phyloP scores from a whole-genome alignment of 1,140 invertebrate genomes.

The Heliothis virescens region DNA sequence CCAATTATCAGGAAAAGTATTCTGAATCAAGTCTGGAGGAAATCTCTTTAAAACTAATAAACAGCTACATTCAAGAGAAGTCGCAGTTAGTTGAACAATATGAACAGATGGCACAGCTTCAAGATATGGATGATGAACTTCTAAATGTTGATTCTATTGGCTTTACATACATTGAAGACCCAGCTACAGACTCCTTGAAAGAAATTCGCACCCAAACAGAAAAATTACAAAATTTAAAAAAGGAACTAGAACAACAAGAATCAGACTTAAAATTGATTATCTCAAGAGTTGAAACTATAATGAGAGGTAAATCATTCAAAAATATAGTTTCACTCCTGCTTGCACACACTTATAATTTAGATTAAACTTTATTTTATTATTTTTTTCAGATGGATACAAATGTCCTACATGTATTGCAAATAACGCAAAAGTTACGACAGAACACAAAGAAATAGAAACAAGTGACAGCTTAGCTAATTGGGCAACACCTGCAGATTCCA shows the following conservation, averaged over 20 bases:
- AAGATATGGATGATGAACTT: constrained; percentile 84
- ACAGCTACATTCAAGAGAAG: constrained; percentile 89
- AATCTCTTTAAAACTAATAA: constrained; percentile 90
- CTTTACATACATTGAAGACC: constrained; percentile 89
- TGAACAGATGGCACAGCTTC: constrained; percentile 88
- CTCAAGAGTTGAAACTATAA: constrained; percentile 72
- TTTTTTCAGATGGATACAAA: constrained; percentile 77
- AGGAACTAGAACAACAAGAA: constrained; percentile 88
- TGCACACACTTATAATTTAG: not conserved
- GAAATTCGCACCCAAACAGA: constrained; percentile 89
- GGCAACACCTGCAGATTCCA: constrained; percentile 73
- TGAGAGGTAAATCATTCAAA: constrained; percentile 62
- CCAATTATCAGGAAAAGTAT: constrained; percentile 82
- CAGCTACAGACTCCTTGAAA: constrained; percentile 87
- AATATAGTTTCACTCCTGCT: not conserved
- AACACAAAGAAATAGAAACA: constrained; percentile 81
- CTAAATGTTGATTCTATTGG: constrained; percentile 88
- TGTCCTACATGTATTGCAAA: constrained; percentile 74
- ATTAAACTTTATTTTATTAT: constrained; percentile 38
- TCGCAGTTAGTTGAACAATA: constrained; percentile 89
- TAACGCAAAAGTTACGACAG: constrained; percentile 68
- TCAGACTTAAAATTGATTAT: constrained; percentile 86
- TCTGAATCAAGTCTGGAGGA: constrained; percentile 91
- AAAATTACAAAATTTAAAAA: constrained; percentile 88
- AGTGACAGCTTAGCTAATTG: constrained; percentile 76